Conservation (phyloP, 2,888 invertebrate species). For the Ichneumoninae sp. region DNA sequence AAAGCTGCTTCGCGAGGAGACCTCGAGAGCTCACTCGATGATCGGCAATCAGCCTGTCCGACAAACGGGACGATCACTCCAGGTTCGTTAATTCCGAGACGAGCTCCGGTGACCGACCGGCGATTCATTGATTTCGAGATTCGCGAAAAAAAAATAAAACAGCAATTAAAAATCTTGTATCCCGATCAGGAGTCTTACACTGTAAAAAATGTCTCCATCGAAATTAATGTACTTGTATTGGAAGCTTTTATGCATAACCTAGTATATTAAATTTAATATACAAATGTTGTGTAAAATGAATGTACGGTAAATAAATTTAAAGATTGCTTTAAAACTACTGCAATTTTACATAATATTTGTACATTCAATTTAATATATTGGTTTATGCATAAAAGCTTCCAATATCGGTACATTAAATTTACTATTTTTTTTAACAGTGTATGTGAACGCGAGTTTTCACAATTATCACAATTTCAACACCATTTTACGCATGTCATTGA, state of each 20-base stretch:
- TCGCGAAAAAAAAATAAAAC: not conserved
- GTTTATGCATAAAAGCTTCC: no score
- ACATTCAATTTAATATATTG: no score
- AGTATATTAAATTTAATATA: no score
- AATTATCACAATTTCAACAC: not conserved
- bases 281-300: no score
- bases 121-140: constrained; percentile 28
- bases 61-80: constrained; percentile 59
- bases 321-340: no score
- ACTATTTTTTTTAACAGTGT: no score
- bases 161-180: not conserved
- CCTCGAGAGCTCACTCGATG: constrained; percentile 46
- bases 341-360: no score
- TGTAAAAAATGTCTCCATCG: no score
- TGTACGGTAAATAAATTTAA: no score
- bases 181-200: not conserved
- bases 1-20: constrained; percentile 10
- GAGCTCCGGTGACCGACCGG: not conserved
- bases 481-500: not conserved
- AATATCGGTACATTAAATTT: no score
- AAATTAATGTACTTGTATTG: no score
- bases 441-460: constrained; percentile 11
- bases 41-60: constrained; percentile 61
- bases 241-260: no score
- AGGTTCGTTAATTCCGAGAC: constrained; percentile 5